Conservation (phyloP, 2,113 vertebrate genomes). For the Channa maculata region DNA sequence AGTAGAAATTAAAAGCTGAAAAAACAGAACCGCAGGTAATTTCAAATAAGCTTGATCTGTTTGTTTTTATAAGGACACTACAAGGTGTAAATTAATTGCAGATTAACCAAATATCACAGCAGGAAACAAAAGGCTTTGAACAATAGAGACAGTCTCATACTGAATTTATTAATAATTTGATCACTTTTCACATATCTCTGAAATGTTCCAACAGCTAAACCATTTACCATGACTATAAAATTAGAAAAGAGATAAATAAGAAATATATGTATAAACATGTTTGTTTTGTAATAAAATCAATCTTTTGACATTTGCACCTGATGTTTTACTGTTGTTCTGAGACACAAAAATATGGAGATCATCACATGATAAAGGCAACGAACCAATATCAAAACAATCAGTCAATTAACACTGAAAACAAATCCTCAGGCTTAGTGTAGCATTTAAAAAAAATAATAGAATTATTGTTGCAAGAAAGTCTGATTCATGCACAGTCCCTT, state of each 20-base stretch:
- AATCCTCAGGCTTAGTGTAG: no score
- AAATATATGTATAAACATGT: background rate
- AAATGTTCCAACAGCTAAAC: no score
- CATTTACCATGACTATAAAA: no score
- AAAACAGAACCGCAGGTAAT: background rate
- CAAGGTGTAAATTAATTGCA: background rate
- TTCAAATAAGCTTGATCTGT: background rate
- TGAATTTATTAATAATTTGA: no score
- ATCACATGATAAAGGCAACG: background rate
- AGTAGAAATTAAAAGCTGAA: no score
- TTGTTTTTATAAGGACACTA: background rate
- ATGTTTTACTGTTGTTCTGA: background rate
- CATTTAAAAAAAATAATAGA: no score
- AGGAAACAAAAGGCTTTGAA: background rate
- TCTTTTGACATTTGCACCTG: background rate
- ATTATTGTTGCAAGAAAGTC: no score
- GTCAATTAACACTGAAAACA: no score
- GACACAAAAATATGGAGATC: background rate
- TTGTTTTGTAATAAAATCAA: no score
- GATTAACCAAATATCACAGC: constrained; percentile 4
- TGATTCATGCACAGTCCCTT: no score
- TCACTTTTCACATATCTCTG: no score
- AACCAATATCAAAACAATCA: background rate
- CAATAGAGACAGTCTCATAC: no score
- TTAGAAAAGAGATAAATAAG: background rate